These are phyloP conservation scores for Adela reaumurella DNA, from an alignment of 2,888 invertebrate species.

Conservation along the genomic window DNA sequence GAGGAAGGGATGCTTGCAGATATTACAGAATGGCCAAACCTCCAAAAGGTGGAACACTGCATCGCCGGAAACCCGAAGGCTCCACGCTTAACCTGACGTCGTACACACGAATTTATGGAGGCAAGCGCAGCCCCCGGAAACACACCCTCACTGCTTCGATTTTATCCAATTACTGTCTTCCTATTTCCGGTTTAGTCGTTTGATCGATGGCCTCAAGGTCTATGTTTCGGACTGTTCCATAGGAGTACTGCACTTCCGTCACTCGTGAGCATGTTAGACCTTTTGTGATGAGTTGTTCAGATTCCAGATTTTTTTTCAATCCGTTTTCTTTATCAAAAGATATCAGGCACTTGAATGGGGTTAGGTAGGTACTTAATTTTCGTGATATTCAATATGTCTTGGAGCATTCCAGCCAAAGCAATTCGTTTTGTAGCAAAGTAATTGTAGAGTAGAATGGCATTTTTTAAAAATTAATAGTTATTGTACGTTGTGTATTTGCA, in stretches of 20 bases:
- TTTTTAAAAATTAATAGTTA: too few species aligned
- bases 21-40: background rate
- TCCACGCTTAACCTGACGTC: background rate
- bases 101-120: background rate
- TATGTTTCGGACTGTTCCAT: background rate
- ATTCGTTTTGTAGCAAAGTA: too few species aligned
- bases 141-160: background rate
- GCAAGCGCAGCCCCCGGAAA: background rate
- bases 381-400: background rate
- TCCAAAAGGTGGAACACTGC: conserved; percentile 12
- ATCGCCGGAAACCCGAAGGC: background rate
- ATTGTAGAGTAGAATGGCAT: too few species aligned
- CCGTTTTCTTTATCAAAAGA: background rate
- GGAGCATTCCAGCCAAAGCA: background rate
- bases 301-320: background rate
- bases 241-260: background rate
- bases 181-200: background rate
- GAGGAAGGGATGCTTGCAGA: background rate
- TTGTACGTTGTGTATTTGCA: too few species aligned
- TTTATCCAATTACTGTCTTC: background rate
- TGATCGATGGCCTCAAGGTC: background rate
- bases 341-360: background rate
- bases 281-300: background rate
- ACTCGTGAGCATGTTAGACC: background rate
- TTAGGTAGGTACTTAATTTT: background rate